Percentiles rank a stretch among this genome's conserved stretches.
Conservation (phyloP, 1,140 invertebrate genomes). For the Apolygus lucorum region DNA sequence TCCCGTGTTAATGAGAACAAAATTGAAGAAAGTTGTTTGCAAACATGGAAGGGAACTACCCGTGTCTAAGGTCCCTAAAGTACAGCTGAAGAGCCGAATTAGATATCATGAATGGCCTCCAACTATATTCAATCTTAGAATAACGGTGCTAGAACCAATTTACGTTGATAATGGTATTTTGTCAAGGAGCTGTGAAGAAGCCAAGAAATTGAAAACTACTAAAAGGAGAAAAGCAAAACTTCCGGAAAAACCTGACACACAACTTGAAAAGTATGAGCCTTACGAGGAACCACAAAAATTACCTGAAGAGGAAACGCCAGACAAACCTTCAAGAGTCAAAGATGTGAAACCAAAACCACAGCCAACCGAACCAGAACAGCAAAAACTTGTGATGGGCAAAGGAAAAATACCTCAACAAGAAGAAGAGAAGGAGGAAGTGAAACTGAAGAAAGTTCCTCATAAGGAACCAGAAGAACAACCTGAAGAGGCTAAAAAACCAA, state of each 20-base stretch:
- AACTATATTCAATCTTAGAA: conserved; percentile 34
- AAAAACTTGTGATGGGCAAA: conserved; percentile 36
- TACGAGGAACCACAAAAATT: conserved; percentile 37
- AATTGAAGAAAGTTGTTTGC: conserved; percentile 51
- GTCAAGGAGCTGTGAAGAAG: conserved; percentile 60
- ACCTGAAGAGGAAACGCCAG: conserved; percentile 24
- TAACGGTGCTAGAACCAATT: conserved; percentile 34
- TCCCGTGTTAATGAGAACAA: conserved; percentile 51
- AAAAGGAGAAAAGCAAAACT: conserved; percentile 44
- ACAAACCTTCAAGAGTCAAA: conserved; percentile 38
- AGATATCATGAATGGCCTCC: conserved; percentile 43
- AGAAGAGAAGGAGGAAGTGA: conserved; percentile 32
- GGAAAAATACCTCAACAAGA: conserved; percentile 32
- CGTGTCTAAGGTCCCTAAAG: conserved; percentile 48
- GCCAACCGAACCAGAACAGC: conserved; percentile 40
- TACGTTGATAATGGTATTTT: conserved; percentile 51
- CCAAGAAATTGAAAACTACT: conserved; percentile 49
- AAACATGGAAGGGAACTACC: conserved; percentile 43
- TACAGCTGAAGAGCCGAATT: conserved; percentile 55
- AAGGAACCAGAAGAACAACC: conserved; percentile 28
- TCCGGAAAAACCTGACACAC: conserved; percentile 38
- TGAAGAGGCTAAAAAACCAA: conserved; percentile 32
- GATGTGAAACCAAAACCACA: conserved; percentile 35
- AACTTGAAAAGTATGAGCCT: conserved; percentile 45
- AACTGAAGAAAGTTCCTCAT: conserved; percentile 29